Evolutionary conservation across 1,140 invertebrate species (phyloP).

Genomic region (Drosophila setifemur): DNA sequence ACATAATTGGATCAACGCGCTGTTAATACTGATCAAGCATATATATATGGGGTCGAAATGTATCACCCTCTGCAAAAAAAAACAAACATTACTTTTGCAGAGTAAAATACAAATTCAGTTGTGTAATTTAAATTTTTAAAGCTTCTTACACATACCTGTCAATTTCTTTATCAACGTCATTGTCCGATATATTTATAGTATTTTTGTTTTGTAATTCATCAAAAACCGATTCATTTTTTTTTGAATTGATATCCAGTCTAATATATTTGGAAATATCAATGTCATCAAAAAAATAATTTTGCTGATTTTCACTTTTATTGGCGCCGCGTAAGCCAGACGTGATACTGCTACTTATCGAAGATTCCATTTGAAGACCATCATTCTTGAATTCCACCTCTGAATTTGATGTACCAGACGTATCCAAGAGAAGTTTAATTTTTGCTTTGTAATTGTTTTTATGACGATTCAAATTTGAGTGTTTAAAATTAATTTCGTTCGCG

Average conservation of each 20-base stretch:
- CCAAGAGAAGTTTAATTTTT: slow-evolving; percentile 35
- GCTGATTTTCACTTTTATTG: not conserved
- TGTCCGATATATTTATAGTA: slow-evolving; percentile 17
- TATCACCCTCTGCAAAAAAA: no score
- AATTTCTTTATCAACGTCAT: slow-evolving; percentile 66
- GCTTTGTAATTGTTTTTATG: slow-evolving; percentile 34
- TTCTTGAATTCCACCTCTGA: not conserved
- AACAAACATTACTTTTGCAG: no score
- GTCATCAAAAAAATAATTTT: slow-evolving; percentile 51
- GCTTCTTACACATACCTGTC: slow-evolving; percentile 51
- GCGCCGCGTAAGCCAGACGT: no score
- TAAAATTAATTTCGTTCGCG: not conserved
- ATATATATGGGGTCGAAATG: no score
- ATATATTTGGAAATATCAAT: slow-evolving; percentile 62
- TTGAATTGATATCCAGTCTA: slow-evolving; percentile 45
- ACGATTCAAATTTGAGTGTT: slow-evolving; percentile 4
- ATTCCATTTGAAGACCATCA: not conserved
- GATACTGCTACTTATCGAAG: not conserved
- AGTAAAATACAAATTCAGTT: not conserved
- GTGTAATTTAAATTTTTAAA: not conserved
- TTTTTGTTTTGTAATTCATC: slow-evolving; percentile 6
- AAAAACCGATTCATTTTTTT: slow-evolving; percentile 1
- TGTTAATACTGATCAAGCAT: no score
- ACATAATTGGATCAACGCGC: no score
- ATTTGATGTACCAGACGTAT: slow-evolving; percentile 34